Base-by-base conservation (phyloP, 2,797 vertebrate species). In the Selene dorsalis region DNA sequence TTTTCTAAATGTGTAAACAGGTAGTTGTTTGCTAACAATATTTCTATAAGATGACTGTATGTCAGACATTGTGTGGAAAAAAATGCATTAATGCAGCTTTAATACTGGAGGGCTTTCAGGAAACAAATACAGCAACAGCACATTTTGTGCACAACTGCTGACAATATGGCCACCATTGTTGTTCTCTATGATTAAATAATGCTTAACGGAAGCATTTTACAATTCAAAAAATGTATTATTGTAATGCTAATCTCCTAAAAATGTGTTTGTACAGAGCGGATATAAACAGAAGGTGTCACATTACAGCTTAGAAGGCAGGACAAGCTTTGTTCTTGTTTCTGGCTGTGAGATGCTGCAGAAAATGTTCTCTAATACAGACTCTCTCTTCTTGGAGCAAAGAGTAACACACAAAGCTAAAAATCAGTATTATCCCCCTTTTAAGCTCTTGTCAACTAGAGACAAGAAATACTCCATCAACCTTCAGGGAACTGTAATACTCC, bases 381-480 rank as follows among this genome's bases (percentile, higher is more conserved):
- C 32, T 35, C 32, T 35, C 75, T 82, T 85, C 77, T 76, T 67
- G 39, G 43, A 80, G 67, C 53, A 47, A 48, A 73, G 73, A 88
- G 67, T 45, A 70, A 88, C 50, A 83, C 74, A 83, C 82, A 83
- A 41, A 85, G 69, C 75, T 79, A 84, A 78, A 83, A 80, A 79
- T 88, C 84, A 35, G 78, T 82, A 86, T 89, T 87, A 80, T 87
- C 68, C 83, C 67, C 59, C 62, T 84, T 87, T 87, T 75, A 88
- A 91, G 79, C 88, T n/a, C 3, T 79, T 86, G 85, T 89, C 90
- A 89, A 75, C 83, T 32, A 66, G 59, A 84, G 84, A 89, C 78
- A 82, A 89, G 89, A 84, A 83, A 88, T 87, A 77, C 77, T 88
- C 80, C 72, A 89, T 88, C 74, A 83, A 84, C 84, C 88, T 88